Conservation (phyloP, 2,888 invertebrate species). For the Caenorhabditis drosophilae region DNA sequence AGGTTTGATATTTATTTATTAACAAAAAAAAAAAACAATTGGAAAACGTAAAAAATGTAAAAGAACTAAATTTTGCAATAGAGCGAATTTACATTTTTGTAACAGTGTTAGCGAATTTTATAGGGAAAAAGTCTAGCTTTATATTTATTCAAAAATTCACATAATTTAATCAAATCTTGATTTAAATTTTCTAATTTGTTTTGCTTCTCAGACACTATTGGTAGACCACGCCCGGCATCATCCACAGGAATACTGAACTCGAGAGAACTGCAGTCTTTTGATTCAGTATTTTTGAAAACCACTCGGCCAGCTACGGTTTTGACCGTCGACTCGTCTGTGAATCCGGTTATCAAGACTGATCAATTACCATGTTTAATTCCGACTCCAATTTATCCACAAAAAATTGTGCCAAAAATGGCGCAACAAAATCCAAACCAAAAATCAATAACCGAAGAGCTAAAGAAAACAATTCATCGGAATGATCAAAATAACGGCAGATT, state of each 20-base stretch:
- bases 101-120: too few relatives aligned
- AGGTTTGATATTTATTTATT: background rate
- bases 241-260: constrained; percentile 15
- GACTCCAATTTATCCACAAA: constrained; percentile 19
- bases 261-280: background rate
- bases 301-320: constrained; percentile 22
- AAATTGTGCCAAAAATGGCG: background rate
- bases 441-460: constrained; percentile 14
- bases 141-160: too few relatives aligned
- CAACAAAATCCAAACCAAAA: constrained; percentile 14
- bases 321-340: constrained; percentile 2
- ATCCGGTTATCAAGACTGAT: background rate
- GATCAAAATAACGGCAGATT: background rate
- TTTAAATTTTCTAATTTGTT: too few relatives aligned
- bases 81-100: too few relatives aligned
- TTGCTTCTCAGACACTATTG: too few relatives aligned
- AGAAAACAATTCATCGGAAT: constrained; percentile 1
- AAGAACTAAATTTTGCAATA: background rate
- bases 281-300: background rate
- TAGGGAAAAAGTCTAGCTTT: too few relatives aligned
- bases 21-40: background rate
- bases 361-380: constrained; percentile 24
- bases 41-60: too few relatives aligned
- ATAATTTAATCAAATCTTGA: too few relatives aligned
- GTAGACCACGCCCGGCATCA: constrained; percentile 25